phyloP scores from a whole-genome alignment of 2,797 vertebrate genomes.

The Enteromius thamalakanensis region DNA sequence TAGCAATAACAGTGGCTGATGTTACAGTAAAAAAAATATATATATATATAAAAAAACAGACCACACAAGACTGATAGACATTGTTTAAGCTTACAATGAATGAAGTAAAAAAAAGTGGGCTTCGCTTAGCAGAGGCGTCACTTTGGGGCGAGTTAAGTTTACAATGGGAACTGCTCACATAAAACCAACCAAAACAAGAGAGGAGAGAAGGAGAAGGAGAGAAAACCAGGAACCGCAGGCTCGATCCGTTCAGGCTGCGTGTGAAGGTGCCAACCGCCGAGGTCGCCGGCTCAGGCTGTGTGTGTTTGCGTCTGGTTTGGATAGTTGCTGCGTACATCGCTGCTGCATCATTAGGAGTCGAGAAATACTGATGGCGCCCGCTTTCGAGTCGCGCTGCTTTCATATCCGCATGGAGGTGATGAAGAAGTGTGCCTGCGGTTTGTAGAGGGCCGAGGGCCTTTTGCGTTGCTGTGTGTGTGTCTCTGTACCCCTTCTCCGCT shows the following conservation, averaged over 20 bases:
- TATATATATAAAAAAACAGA: slow-evolving; percentile 27
- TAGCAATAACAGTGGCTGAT: slow-evolving; percentile 43
- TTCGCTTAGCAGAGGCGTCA: slow-evolving; percentile 48
- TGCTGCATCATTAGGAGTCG: slow-evolving; percentile 52
- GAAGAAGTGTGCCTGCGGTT: slow-evolving; percentile 62
- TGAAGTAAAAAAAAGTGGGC: slow-evolving; percentile 33
- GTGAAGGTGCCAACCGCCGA: slow-evolving; percentile 28
- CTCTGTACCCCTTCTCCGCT: slow-evolving; percentile 70
- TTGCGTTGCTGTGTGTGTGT: slow-evolving; percentile 48
- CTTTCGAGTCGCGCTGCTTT: slow-evolving; percentile 49
- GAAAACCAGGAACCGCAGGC: slow-evolving; percentile 51
- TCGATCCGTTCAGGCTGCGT: slow-evolving; percentile 26
- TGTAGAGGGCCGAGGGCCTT: slow-evolving; percentile 51
- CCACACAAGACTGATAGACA: slow-evolving; percentile 55
- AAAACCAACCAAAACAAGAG: slow-evolving; percentile 61
- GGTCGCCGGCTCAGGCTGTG: neutral
- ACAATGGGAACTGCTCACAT: slow-evolving; percentile 59
- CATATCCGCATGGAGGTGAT: slow-evolving; percentile 55
- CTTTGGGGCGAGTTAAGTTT: slow-evolving; percentile 47
- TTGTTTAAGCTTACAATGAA: slow-evolving; percentile 52
- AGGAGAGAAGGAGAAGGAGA: slow-evolving; percentile 27
- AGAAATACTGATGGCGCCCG: slow-evolving; percentile 46
- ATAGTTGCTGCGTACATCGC: slow-evolving; percentile 41
- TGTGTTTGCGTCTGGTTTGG: slow-evolving; percentile 33
- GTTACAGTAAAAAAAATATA: slow-evolving; percentile 27